These are phyloP conservation scores for Brienomyrus brachyistius DNA, from an alignment of 2,113 vertebrate species.

Conservation along the genomic window DNA sequence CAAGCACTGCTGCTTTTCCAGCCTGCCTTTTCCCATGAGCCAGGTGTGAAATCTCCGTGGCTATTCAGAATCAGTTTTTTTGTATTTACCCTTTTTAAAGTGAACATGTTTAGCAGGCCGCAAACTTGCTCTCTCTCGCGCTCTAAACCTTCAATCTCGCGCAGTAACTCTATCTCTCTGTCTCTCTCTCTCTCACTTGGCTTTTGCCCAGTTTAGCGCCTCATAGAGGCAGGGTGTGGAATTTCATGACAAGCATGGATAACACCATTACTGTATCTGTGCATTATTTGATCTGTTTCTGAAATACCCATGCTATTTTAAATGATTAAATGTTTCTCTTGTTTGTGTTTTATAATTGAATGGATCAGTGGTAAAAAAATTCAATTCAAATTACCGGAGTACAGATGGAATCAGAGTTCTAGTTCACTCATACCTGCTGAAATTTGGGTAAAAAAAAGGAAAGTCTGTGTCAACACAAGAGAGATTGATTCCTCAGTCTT, in stretches of 20 bases:
- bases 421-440: neutral
- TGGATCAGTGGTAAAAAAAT: neutral
- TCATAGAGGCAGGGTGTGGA: neutral
- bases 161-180: neutral
- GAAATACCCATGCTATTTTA: neutral
- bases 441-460: neutral
- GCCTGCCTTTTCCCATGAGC: neutral
- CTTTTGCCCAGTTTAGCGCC: neutral
- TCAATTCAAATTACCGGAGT: neutral
- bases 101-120: neutral
- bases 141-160: too few relatives aligned
- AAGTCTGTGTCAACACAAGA: neutral
- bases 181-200: neutral
- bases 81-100: neutral
- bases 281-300: neutral
- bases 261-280: neutral
- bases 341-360: neutral
- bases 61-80: neutral
- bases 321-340: neutral
- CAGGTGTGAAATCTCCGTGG: neutral
- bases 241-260: neutral
- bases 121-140: too few relatives aligned
- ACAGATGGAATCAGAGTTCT: neutral
- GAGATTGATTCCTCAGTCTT: neutral
- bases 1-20: neutral